Conservation (phyloP, 2,113 vertebrate species). For the Macroglossus sobrinus region DNA sequence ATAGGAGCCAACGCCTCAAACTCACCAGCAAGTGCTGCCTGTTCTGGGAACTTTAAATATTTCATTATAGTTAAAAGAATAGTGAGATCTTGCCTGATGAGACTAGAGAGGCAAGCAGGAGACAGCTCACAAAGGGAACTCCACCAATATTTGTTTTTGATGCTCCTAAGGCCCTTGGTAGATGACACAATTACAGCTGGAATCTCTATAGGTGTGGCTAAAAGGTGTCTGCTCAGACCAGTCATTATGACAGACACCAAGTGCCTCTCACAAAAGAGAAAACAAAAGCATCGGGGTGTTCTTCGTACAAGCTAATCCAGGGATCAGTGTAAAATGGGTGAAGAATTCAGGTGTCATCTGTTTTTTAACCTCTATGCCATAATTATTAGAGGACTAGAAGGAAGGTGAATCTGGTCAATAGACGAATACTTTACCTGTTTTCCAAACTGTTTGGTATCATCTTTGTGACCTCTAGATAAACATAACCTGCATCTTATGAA, state of each 20-base stretch:
- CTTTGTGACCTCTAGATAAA: slow-evolving; percentile 67
- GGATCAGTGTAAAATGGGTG: background rate
- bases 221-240: slow-evolving; percentile 13
- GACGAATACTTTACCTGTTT: background rate
- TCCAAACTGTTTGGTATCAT: background rate
- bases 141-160: background rate
- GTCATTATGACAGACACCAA: slow-evolving; percentile 29
- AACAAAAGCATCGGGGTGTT: background rate
- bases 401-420: background rate
- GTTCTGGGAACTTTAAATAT: background rate
- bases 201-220: slow-evolving; percentile 34
- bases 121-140: background rate
- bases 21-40: background rate
- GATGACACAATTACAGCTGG: background rate
- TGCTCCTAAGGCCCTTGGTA: background rate
- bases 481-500: slow-evolving; percentile 62
- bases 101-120: background rate
- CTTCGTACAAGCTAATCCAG: background rate
- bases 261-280: background rate
- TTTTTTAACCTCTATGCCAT: background rate
- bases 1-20: background rate
- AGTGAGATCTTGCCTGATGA: background rate
- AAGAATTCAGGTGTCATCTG: background rate
- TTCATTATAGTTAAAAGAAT: background rate
- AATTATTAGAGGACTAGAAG: background rate